Conservation (phyloP, 1,140 invertebrate genomes). For the Lamellibrachia luymesi region DNA sequence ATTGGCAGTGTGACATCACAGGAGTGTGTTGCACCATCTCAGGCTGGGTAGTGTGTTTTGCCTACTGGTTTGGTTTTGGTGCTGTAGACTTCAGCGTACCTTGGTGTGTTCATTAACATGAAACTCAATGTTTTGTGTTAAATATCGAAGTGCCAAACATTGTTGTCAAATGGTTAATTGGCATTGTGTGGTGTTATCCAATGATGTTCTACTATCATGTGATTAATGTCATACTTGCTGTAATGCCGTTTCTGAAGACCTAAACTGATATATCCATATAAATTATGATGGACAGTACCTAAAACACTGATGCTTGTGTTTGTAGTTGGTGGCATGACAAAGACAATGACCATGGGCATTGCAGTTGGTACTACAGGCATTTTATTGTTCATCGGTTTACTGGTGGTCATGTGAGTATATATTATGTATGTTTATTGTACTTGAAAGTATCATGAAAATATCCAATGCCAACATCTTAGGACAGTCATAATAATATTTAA, state of each 20-base stretch:
- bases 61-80: too few species aligned
- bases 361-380: neutral
- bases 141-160: neutral
- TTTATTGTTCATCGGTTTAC: neutral
- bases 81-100: too few species aligned
- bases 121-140: neutral
- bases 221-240: neutral
- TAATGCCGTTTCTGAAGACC: neutral
- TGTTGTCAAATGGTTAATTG: neutral
- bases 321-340: neutral
- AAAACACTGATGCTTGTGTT: neutral
- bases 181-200: neutral
- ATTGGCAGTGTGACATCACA: too few species aligned
- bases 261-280: neutral
- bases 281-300: neutral
- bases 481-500: too few species aligned
- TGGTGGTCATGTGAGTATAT: too few species aligned
- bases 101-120: too few species aligned
- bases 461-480: too few species aligned
- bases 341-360: neutral
- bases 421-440: too few species aligned
- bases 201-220: neutral
- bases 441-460: too few species aligned
- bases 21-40: too few species aligned
- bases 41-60: too few species aligned